phyloP scores from a whole-genome alignment of 2,888 invertebrate species.

The Pheosia gnoma region DNA sequence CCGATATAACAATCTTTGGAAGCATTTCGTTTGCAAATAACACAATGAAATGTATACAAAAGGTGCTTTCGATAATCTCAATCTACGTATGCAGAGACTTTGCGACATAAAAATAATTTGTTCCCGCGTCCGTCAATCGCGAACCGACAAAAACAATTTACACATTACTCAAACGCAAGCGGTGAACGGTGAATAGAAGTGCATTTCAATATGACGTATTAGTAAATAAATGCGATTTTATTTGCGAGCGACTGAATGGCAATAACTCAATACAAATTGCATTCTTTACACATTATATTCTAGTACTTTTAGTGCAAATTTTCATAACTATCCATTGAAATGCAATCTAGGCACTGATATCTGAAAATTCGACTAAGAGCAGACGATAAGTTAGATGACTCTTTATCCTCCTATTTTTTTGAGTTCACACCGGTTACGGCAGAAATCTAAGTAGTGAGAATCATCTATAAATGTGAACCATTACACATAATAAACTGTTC shows the following conservation, averaged over 20 bases:
- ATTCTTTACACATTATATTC: conserved; percentile 5
- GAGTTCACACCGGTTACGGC: no score
- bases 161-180: conserved; percentile 18
- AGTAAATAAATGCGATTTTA: conserved; percentile 13
- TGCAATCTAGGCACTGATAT: not conserved
- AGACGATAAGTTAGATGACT: no score
- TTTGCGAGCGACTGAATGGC: conserved; percentile 14
- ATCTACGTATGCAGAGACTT: conserved; percentile 6
- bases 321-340: not conserved
- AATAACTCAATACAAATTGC: conserved; percentile 6
- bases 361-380: not conserved
- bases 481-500: no score
- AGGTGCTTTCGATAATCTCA: conserved; percentile 11
- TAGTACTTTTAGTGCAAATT: not conserved
- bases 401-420: no score
- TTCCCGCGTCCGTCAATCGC: conserved; percentile 21
- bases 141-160: conserved; percentile 22
- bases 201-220: conserved; percentile 13
- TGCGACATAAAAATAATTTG: conserved; percentile 4
- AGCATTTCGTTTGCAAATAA: conserved; percentile 28
- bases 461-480: no score
- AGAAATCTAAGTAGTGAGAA: no score
- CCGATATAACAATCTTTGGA: conserved; percentile 24
- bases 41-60: conserved; percentile 17
- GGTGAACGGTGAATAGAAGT: conserved; percentile 13